These are phyloP conservation scores for Heloderma charlesbogerti DNA, from an alignment of 2,113 vertebrate genomes.

Conservation along the genomic window DNA sequence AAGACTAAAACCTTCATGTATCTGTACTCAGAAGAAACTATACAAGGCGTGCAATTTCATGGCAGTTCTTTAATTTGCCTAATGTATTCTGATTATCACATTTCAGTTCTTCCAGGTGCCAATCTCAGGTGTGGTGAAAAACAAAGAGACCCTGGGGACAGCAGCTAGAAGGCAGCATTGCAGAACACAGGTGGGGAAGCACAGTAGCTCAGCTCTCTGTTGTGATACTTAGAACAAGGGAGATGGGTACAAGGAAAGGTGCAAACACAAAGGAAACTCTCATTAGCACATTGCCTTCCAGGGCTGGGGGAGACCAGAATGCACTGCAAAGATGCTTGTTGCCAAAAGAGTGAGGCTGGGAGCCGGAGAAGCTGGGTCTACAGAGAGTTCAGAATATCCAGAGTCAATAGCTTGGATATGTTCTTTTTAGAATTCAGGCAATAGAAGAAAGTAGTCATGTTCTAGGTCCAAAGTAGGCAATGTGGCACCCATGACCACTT, in stretches of 20 bases:
- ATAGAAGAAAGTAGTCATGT: not conserved
- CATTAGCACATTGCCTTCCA: not conserved
- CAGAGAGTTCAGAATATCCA: not conserved
- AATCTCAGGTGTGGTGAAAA: not conserved
- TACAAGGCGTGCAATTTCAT: not conserved
- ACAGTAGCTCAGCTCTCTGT: not conserved
- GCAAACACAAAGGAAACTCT: not conserved
- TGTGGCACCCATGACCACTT: too few species aligned
- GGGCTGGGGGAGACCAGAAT: not conserved
- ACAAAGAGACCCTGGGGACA: not conserved
- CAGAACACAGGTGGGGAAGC: not conserved
- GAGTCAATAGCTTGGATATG: not conserved
- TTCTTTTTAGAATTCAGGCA: not conserved
- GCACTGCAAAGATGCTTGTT: not conserved
- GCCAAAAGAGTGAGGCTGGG: not conserved
- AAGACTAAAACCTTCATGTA: not conserved
- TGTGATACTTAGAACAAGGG: not conserved
- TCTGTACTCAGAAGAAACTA: not conserved
- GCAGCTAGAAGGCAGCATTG: not conserved
- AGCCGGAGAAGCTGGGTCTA: not conserved
- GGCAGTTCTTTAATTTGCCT: not conserved
- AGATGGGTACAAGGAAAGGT: not conserved
- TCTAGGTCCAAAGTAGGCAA: not conserved
- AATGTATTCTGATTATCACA: conserved; percentile 2
- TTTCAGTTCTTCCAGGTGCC: not conserved